phyloP scores from a whole-genome alignment of 64 coral and sea anemone species.

The Platygyra sinensis region DNA sequence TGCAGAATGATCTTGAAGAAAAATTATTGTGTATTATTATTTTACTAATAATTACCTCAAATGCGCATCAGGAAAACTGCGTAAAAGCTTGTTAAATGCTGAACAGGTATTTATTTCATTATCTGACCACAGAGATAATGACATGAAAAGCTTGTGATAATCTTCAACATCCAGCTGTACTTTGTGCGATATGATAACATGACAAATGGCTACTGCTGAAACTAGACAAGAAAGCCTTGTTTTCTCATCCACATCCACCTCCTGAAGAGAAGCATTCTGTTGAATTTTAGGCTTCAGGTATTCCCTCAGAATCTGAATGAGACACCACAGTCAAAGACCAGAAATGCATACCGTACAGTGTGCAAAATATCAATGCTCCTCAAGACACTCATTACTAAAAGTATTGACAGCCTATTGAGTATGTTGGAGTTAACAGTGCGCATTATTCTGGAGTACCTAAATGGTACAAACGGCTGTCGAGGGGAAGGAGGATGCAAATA shows the following conservation, averaged over 20 bases:
- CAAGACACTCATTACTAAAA: too few relatives aligned
- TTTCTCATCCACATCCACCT: too few relatives aligned
- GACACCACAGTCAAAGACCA: neutral
- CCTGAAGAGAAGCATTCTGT: neutral
- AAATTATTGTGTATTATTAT: neutral
- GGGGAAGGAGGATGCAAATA: too few relatives aligned
- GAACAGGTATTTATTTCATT: neutral
- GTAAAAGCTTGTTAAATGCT: conserved; percentile 4
- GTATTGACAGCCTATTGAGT: too few relatives aligned
- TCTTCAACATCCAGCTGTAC: conserved; percentile 10
- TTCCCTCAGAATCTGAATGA: neutral
- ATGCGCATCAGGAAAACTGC: neutral
- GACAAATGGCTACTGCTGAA: conserved; percentile 1
- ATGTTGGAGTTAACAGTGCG: too few relatives aligned
- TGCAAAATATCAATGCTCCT: too few relatives aligned
- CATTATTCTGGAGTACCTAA: too few relatives aligned
- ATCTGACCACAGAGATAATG: conserved; percentile 6
- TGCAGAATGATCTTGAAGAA: neutral
- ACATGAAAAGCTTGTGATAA: conserved; percentile 7
- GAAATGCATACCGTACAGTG: too few relatives aligned
- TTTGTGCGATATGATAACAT: neutral
- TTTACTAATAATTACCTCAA: conserved; percentile 27
- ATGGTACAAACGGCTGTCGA: too few relatives aligned
- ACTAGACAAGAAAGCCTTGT: neutral
- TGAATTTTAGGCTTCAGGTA: neutral